These are phyloP conservation scores for Diuraphis noxia DNA, from an alignment of 1,140 invertebrate species.

Conservation along the genomic window DNA sequence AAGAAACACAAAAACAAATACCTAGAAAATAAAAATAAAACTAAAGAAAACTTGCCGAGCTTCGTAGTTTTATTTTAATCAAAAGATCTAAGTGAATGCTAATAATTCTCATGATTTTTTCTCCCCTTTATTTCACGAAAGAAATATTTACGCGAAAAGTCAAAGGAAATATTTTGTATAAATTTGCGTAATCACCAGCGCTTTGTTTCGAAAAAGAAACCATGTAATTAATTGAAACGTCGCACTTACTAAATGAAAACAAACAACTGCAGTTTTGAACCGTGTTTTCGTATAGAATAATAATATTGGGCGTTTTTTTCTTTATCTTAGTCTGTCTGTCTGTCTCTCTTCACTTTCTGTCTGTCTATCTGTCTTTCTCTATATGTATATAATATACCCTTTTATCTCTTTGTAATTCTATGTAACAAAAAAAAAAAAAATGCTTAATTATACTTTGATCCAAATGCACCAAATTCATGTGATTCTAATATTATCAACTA, in stretches of 20 bases:
- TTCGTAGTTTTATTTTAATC: neutral
- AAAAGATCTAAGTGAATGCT: neutral
- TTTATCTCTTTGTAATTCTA: neutral
- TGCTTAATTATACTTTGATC: neutral
- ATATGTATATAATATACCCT: too few relatives aligned
- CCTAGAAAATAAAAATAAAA: neutral
- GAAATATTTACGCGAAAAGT: neutral
- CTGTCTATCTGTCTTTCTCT: neutral
- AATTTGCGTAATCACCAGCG: neutral
- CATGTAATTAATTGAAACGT: neutral
- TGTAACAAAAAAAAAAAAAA: neutral
- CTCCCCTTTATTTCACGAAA: neutral
- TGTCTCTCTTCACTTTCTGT: too few relatives aligned
- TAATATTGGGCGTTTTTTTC: neutral
- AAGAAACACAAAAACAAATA: neutral
- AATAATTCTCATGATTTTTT: neutral
- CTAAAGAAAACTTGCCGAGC: neutral
- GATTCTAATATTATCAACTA: too few relatives aligned
- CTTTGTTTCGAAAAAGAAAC: constrained; percentile 10
- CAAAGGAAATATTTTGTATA: constrained; percentile 11
- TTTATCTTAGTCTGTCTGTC: too few relatives aligned
- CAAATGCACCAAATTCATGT: neutral
- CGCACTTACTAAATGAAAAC: neutral
- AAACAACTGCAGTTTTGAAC: neutral
- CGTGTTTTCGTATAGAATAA: neutral